Evolutionary conservation across 2,113 vertebrate genomes (phyloP).

Genomic region (Osmerus mordax): DNA sequence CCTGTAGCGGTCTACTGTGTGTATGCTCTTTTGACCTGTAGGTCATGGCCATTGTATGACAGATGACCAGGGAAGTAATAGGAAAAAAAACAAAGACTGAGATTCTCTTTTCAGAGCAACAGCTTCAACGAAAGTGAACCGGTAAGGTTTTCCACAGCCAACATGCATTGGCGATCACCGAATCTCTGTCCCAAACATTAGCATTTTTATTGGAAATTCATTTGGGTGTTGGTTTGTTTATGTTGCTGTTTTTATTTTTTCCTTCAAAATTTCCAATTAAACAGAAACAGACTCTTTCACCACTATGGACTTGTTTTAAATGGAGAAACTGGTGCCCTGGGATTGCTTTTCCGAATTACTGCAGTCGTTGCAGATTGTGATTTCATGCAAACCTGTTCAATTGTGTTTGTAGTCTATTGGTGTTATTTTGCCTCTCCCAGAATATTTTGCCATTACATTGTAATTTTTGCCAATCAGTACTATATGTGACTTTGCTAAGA

Average conservation of each 20-base stretch:
- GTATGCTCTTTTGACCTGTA: conserved; percentile 49
- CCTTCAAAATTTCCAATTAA: conserved; percentile 60
- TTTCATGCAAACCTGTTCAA: conserved; percentile 65
- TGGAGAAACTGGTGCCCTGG: conserved; percentile 37
- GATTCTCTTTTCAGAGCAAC: conserved; percentile 38
- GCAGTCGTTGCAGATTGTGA: conserved; percentile 62
- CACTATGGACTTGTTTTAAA: conserved; percentile 46
- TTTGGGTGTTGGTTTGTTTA: conserved; percentile 51
- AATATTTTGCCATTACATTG: conserved; percentile 70
- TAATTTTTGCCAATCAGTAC: conserved; percentile 73
- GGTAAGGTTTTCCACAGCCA: conserved; percentile 36
- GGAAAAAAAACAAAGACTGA: conserved; percentile 40
- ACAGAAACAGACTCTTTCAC: conserved; percentile 57
- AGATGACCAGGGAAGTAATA: conserved; percentile 24
- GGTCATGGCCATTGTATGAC: conserved; percentile 55
- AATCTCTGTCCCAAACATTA: conserved; percentile 62
- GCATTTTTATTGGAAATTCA: conserved; percentile 63
- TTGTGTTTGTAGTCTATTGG: conserved; percentile 68
- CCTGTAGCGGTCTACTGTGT: conserved; percentile 45
- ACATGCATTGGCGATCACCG: conserved; percentile 47
- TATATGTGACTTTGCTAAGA: conserved; percentile 61
- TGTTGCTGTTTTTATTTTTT: conserved; percentile 50
- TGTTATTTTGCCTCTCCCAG: conserved; percentile 60
- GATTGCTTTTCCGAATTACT: conserved; percentile 55
- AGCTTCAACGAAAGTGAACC: conserved; percentile 31